Evolutionary conservation across 2,113 vertebrate species (phyloP).

Genomic region (Sarotherodon lohbergeri): DNA sequence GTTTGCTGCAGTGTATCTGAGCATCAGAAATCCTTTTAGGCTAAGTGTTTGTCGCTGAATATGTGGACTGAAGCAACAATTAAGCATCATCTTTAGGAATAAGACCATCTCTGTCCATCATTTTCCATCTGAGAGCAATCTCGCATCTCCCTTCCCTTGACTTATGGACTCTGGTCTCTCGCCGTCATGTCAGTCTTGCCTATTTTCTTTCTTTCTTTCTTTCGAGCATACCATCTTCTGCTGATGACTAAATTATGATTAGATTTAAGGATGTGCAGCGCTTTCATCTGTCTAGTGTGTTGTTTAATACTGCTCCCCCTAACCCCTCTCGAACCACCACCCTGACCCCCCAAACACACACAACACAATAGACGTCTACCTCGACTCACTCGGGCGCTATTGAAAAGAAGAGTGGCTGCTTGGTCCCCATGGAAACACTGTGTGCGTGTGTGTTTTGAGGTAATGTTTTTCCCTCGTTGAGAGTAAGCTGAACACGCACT

Average conservation of each 20-base stretch:
- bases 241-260: constrained; percentile 92
- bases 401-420: constrained; percentile 82
- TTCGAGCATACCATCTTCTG: constrained; percentile 74
- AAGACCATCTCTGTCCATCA: constrained; percentile 45
- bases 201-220: constrained; percentile 75
- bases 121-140: constrained; percentile 40
- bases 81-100: constrained; percentile 40
- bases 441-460: constrained; percentile 15
- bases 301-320: constrained; percentile 73
- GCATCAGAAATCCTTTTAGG: constrained; percentile 32
- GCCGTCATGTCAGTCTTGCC: constrained; percentile 17
- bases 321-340: constrained; percentile 53
- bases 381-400: constrained; percentile 73
- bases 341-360: constrained; percentile 51
- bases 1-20: background rate
- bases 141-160: constrained; percentile 11
- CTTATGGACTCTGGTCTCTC: constrained; percentile 24
- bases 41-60: constrained; percentile 12
- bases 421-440: constrained; percentile 77
- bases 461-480: constrained; percentile 32
- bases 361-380: constrained; percentile 77
- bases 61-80: constrained; percentile 36
- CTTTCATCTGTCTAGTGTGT: constrained; percentile 85
- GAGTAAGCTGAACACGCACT: constrained; percentile 24
- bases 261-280: constrained; percentile 81